phyloP scores from a whole-genome alignment of 92 coral and sea anemone species.

The Phenganax subtilis region DNA sequence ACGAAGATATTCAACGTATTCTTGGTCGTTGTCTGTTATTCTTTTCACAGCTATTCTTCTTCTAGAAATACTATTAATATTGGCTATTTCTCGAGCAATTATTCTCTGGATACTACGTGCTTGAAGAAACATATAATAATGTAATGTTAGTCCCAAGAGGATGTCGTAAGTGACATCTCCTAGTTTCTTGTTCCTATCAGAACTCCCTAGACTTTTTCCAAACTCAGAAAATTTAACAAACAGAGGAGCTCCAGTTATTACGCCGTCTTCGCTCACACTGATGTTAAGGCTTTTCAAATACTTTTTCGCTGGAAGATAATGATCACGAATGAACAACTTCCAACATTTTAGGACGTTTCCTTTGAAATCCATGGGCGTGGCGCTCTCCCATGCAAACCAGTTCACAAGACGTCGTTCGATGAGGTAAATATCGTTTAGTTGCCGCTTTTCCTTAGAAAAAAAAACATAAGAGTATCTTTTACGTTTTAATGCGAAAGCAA shows the following conservation, averaged over 20 bases:
- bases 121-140: slow-evolving; percentile 19
- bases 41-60: slow-evolving; percentile 8
- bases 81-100: background rate
- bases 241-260: slow-evolving; percentile 24
- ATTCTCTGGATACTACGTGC: background rate
- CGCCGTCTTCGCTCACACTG: background rate
- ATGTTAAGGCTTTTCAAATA: slow-evolving; percentile 18
- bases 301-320: background rate
- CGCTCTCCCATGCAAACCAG: slow-evolving; percentile 54
- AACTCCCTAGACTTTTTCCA: background rate
- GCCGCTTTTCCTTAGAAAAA: background rate
- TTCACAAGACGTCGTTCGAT: slow-evolving; percentile 52
- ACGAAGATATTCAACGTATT: background rate
- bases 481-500: too few relatives aligned
- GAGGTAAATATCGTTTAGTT: slow-evolving; percentile 25
- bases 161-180: background rate
- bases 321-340: slow-evolving; percentile 29
- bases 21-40: slow-evolving; percentile 1
- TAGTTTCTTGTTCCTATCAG: slow-evolving; percentile 10
- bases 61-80: slow-evolving; percentile 1
- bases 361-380: slow-evolving; percentile 20
- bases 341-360: slow-evolving; percentile 46
- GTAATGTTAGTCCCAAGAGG: slow-evolving; percentile 8
- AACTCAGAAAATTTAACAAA: slow-evolving; percentile 11
- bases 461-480: too few relatives aligned